Percentiles rank a stretch among this genome's conserved stretches.
Conservation (phyloP, 2,888 invertebrate genomes). For the Neria commutata region DNA sequence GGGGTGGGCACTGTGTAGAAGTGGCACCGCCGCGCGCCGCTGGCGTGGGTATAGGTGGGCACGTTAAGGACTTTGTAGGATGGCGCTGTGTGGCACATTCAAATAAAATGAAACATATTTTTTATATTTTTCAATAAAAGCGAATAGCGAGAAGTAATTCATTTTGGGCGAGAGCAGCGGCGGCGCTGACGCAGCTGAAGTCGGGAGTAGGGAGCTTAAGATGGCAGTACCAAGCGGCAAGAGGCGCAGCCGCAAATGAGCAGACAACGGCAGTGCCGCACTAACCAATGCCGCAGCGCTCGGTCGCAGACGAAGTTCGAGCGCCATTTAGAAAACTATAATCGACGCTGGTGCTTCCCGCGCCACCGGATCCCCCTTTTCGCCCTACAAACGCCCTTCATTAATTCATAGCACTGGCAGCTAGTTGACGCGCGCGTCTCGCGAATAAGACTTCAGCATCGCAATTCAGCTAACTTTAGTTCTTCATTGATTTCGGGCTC, state of each 20-base stretch:
- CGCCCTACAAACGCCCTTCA: too few relatives aligned
- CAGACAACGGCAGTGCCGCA: neutral
- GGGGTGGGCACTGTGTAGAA: too few relatives aligned
- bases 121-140: slow-evolving; percentile 20
- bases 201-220: neutral
- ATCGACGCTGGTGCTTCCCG: too few relatives aligned
- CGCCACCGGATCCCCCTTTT: too few relatives aligned
- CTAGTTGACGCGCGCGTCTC: neutral
- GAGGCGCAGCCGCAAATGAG: slow-evolving; percentile 5
- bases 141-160: too few relatives aligned
- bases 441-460: neutral
- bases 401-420: too few relatives aligned
- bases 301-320: too few relatives aligned
- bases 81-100: neutral
- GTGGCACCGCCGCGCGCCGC: too few relatives aligned
- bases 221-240: neutral
- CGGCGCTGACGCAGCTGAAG: too few relatives aligned
- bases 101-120: slow-evolving; percentile 6
- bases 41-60: neutral
- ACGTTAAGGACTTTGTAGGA: neutral
- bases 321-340: slow-evolving; percentile 19
- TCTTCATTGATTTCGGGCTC: slow-evolving; percentile 13
- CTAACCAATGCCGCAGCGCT: slow-evolving; percentile 4
- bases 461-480: slow-evolving; percentile 6
- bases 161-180: too few relatives aligned